phyloP scores from a whole-genome alignment of 2,797 vertebrate species.

The Pipistrellus nathusii region DNA sequence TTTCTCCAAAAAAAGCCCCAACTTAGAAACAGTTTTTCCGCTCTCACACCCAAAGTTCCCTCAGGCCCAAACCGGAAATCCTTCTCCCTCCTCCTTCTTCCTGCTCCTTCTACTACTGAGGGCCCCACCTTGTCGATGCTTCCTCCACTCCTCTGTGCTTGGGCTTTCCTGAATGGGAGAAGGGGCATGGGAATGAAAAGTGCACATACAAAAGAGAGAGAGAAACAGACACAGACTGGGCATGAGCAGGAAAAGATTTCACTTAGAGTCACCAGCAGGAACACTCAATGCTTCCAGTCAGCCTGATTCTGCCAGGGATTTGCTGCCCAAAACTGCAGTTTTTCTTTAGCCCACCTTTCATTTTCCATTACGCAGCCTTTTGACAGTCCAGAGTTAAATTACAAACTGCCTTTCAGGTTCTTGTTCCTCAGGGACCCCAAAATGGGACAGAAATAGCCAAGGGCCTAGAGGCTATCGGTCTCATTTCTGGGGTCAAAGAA shows the following conservation, averaged over 20 bases:
- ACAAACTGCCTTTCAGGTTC: slow-evolving; percentile 41
- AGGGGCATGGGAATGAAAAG: not conserved
- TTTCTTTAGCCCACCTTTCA: not conserved
- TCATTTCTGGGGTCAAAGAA: slow-evolving; percentile 42
- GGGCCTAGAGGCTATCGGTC: not conserved
- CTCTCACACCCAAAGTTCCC: not conserved
- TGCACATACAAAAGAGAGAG: not conserved
- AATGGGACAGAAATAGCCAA: slow-evolving; percentile 29
- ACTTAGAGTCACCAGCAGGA: not conserved
- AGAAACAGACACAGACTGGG: not conserved
- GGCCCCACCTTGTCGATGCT: not conserved
- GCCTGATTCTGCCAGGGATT: not conserved
- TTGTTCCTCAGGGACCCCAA: not conserved
- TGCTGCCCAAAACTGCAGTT: not conserved
- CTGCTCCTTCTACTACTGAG: not conserved
- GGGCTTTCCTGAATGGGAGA: not conserved
- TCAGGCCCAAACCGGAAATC: slow-evolving; percentile 18
- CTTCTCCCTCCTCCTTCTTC: slow-evolving; percentile 6
- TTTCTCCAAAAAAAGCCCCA: slow-evolving; percentile 52
- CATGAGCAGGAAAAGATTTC: not conserved
- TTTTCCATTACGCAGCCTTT: slow-evolving; percentile 42
- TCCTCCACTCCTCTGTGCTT: not conserved
- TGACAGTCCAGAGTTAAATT: slow-evolving; percentile 33
- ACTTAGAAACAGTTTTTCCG: slow-evolving; percentile 33
- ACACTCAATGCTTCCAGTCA: not conserved